Evolutionary conservation across 2,113 vertebrate species (phyloP).

Genomic region (Tyto alba): DNA sequence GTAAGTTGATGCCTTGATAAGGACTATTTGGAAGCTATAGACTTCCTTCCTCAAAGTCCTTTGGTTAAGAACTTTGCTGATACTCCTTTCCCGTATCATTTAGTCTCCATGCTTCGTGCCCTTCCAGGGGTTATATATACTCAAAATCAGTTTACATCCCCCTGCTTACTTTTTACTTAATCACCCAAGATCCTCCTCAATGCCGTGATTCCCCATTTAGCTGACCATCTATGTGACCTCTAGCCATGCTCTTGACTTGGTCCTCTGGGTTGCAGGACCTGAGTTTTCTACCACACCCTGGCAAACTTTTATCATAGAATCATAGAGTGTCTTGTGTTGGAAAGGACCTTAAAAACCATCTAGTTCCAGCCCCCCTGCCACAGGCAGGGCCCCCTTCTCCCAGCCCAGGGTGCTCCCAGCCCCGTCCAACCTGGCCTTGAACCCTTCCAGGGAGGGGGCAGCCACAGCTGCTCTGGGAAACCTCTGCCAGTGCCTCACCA

Average conservation of each 20-base stretch:
- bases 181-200: background rate
- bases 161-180: background rate
- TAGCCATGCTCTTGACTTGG: background rate
- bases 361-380: too few relatives aligned
- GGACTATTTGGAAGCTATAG: background rate
- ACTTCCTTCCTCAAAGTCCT: background rate
- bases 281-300: background rate
- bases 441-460: too few relatives aligned
- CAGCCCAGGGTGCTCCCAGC: too few relatives aligned
- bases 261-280: background rate
- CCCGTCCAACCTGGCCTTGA: too few relatives aligned
- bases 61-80: background rate
- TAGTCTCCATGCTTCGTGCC: background rate
- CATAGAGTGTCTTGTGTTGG: too few relatives aligned
- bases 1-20: background rate
- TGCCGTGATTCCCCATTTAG: background rate
- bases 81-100: background rate
- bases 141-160: background rate
- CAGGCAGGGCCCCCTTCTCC: too few relatives aligned
- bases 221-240: background rate
- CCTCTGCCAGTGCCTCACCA: too few relatives aligned
- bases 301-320: too few relatives aligned
- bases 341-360: too few relatives aligned
- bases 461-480: too few relatives aligned
- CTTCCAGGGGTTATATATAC: background rate